Evolutionary conservation across 2,113 vertebrate genomes (phyloP).

Genomic region (Carassius carassius): DNA sequence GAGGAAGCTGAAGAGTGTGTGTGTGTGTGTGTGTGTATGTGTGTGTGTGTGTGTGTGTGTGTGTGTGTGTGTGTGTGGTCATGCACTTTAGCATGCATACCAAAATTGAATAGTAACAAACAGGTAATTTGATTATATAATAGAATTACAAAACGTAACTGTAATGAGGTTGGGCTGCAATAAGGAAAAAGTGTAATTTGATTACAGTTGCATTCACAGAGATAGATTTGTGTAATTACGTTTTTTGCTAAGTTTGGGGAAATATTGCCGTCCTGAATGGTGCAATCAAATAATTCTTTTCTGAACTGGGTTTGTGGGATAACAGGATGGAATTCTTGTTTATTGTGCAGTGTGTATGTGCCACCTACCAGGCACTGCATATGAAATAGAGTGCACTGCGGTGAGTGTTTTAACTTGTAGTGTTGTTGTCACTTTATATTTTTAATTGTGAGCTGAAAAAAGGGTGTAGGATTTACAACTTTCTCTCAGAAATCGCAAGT

Average conservation of each 20-base stretch:
- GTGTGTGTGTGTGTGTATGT: not conserved
- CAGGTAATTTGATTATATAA: slow-evolving; percentile 30
- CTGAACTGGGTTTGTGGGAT: not conserved
- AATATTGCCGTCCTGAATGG: slow-evolving; percentile 14
- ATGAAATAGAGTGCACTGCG: too few relatives aligned
- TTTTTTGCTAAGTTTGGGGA: not conserved
- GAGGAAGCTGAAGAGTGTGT: not conserved
- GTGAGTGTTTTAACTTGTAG: too few relatives aligned
- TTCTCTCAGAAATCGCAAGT: not conserved
- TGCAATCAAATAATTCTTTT: not conserved
- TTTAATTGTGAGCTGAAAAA: not conserved
- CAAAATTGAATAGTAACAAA: slow-evolving; percentile 28
- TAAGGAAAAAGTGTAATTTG: not conserved
- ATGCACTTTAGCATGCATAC: slow-evolving; percentile 22
- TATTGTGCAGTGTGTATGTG: not conserved
- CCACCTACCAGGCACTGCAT: not conserved
- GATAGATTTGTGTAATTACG: slow-evolving; percentile 24
- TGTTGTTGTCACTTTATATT: too few relatives aligned
- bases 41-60: not conserved
- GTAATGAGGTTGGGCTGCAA: slow-evolving; percentile 5
- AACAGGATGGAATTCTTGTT: not conserved
- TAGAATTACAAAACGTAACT: not conserved
- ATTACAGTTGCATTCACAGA: slow-evolving; percentile 21
- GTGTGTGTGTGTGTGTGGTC: not conserved
- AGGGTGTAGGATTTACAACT: not conserved